A percentile compares a stretch with the other conserved stretches of the same genome.
phyloP scores from a whole-genome alignment of 1,140 invertebrate species.

The Steinernema khuongi region DNA sequence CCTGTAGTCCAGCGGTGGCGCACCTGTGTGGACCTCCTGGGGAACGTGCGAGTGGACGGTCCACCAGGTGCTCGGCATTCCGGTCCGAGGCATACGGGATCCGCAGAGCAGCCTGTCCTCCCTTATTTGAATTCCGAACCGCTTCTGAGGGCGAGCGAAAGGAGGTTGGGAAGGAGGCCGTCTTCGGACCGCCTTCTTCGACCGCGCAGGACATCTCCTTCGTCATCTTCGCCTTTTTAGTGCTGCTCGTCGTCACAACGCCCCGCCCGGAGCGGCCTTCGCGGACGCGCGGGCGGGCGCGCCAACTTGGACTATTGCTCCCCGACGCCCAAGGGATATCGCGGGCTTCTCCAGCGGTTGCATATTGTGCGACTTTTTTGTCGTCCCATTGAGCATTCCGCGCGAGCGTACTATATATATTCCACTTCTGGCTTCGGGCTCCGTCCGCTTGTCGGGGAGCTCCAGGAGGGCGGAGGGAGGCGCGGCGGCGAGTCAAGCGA shows the following conservation, averaged over 20 bases:
- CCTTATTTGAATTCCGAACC: not conserved
- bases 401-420: constrained; percentile 6
- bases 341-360: not conserved
- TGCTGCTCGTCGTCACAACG: constrained; percentile 6
- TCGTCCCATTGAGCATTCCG: constrained; percentile 1
- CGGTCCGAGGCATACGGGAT: not conserved
- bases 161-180: not conserved
- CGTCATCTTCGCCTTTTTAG: constrained; percentile 9
- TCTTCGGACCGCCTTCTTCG: not conserved
- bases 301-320: constrained; percentile 1
- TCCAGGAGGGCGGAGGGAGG: not conserved
- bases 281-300: constrained; percentile 2
- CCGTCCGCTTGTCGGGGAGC: not conserved
- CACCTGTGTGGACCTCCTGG: constrained; percentile 10
- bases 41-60: constrained; percentile 5
- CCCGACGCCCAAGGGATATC: not conserved
- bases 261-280: not conserved
- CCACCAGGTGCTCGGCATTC: not conserved
- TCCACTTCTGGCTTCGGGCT: not conserved
- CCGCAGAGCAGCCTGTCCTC: not conserved
- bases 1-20: not conserved
- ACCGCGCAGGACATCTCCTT: not conserved
- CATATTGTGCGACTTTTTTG: constrained; percentile 9
- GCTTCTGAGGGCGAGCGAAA: not conserved
- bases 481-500: not conserved